Percentiles rank a stretch among this genome's conserved stretches.
phyloP scores from a whole-genome alignment of 2,113 vertebrate species.

The Anser cygnoides region DNA sequence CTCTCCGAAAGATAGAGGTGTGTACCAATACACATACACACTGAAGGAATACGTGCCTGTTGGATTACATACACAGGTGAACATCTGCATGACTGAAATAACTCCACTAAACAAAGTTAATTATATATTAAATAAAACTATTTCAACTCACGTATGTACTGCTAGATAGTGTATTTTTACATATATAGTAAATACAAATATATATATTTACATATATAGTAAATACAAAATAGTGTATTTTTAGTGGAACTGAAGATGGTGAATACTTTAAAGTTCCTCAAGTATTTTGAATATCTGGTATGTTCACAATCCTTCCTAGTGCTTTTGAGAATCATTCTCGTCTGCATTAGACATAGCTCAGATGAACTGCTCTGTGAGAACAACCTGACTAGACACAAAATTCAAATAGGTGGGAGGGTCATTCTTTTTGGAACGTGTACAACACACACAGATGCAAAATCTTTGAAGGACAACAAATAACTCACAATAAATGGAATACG shows the following conservation, averaged over 20 bases:
- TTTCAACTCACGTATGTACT: background rate
- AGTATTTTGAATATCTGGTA: background rate
- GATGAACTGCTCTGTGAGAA: background rate
- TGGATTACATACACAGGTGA: background rate
- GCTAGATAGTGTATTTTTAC: too few relatives aligned
- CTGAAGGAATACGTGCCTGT: background rate
- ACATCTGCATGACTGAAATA: background rate
- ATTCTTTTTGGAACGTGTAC: background rate
- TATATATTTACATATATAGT: too few relatives aligned
- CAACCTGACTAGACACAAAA: background rate
- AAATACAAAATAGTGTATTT: background rate
- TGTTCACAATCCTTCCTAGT: background rate
- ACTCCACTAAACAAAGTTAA: background rate
- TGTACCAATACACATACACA: background rate
- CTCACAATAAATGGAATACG: background rate
- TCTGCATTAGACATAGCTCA: background rate
- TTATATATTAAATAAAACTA: background rate
- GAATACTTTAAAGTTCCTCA: background rate
- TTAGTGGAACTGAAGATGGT: background rate
- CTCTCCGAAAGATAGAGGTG: background rate
- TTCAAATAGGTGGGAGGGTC: background rate
- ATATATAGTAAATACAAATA: too few relatives aligned
- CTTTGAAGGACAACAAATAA: background rate
- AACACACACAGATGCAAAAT: background rate
- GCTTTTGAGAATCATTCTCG: background rate